Evolutionary conservation across 2,113 vertebrate species (phyloP), one percentile per base, ranked within the genome.

Genomic region (Hylia prasina): DNA sequence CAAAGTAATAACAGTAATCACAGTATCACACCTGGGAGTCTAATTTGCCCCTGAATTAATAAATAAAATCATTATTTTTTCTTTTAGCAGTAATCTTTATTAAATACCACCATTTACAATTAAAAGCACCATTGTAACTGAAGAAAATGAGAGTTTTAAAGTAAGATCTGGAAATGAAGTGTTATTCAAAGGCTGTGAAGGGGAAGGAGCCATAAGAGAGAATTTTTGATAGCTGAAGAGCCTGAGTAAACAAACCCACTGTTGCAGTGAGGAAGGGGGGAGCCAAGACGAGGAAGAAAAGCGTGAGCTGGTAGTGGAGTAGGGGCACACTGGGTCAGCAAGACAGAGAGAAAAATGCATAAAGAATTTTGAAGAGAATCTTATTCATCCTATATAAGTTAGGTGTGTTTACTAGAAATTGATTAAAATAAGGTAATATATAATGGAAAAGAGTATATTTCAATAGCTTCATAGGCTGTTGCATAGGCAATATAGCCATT

Each of bases 221-320:
- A 89, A 95, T 72, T 93, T 91, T 66, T 92, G 65, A 87, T 72
- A 80, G 79, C 39, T 85, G 53, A 63, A 89, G 63, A 81, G 42
- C 31, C 63, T 61, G 37, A 78, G 50, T 45, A 71, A 95, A 89
- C 53, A 92, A 95, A 84, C 19, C 4, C 44, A 78, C 64, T 51
- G 35, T 31, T 18, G 5, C 40, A 87, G 18, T 25, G 48, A 82
- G 53, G 58, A 81, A 64, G 23, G 10, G 10, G 15, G 40, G 64
- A 91, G 56, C 14, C 39, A 48, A 81, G 28, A 75, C 13, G 44
- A 88, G 75, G 84, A 82, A 90, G 33, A 42, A 64, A 89, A 79
- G 22, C 15, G 33, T 40, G 60, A 86, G 45, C 31, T 75, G 40
- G 33, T 51, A 83, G 71, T 16, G 8, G 28, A 91, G 60, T 21